Evolutionary conservation across 2,113 vertebrate genomes (phyloP).

Genomic region (Fregata magnificens): DNA sequence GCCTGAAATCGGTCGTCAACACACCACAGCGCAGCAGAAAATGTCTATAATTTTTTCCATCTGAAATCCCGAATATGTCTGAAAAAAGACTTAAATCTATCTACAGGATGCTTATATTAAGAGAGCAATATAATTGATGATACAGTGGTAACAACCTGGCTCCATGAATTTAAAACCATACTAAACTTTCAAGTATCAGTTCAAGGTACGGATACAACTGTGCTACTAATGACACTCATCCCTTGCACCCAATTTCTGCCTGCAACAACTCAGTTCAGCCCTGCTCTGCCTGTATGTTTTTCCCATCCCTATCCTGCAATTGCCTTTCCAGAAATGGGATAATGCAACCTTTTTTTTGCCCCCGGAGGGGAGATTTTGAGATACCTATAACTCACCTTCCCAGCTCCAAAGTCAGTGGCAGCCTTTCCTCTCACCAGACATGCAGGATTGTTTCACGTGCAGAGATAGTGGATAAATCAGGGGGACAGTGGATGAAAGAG

Average conservation of each 20-base stretch:
- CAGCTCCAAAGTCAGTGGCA: not conserved
- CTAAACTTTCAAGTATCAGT: not conserved
- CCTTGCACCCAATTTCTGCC: not conserved
- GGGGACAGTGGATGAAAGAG: not conserved
- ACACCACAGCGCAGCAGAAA: not conserved
- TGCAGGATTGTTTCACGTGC: fast-evolving
- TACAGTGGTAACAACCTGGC: not conserved
- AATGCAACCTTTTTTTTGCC: not conserved
- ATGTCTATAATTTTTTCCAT: not conserved
- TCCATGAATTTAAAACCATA: not conserved
- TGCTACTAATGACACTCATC: not conserved
- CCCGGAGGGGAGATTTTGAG: not conserved
- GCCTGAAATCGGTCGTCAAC: fast-evolving
- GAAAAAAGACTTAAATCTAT: not conserved
- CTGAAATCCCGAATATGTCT: not conserved
- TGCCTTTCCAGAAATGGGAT: not conserved
- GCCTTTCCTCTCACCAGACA: not conserved
- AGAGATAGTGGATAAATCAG: not conserved
- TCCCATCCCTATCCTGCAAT: not conserved
- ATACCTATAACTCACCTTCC: not conserved
- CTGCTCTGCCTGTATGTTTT: not conserved
- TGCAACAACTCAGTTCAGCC: not conserved
- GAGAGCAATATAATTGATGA: not conserved
- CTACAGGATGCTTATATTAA: not conserved
- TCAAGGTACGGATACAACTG: not conserved